Percentiles rank a stretch among this genome's conserved stretches.
phyloP scores from a whole-genome alignment of 2,113 vertebrate genomes.

The Cavia aperea region DNA sequence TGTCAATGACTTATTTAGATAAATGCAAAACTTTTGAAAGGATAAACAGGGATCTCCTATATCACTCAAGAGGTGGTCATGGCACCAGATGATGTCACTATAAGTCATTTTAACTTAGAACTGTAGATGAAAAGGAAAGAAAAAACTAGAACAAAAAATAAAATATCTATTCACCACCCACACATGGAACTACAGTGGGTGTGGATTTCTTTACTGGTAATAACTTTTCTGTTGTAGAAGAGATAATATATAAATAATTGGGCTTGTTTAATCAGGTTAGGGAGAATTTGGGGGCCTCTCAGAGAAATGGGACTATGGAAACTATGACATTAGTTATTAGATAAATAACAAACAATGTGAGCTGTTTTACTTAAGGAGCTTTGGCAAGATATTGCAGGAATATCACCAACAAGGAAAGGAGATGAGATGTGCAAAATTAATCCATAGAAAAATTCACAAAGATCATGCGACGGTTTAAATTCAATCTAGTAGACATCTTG shows the following conservation, averaged over 20 bases:
- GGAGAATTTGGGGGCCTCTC: neutral
- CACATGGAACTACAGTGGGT: fast-evolving
- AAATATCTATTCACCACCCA: neutral
- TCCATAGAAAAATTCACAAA: neutral
- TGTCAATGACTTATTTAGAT: neutral
- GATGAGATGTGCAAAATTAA: neutral
- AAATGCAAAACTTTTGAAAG: neutral
- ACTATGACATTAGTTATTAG: fast-evolving
- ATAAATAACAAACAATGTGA: neutral
- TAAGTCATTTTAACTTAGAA: neutral
- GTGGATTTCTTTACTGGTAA: too few relatives aligned
- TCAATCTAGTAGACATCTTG: neutral
- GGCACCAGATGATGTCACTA: neutral
- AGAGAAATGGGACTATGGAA: neutral
- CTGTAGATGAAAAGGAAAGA: neutral
- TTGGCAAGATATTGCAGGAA: neutral
- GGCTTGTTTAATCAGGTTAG: neutral
- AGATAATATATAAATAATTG: too few relatives aligned
- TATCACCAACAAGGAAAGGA: neutral
- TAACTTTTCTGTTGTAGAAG: neutral
- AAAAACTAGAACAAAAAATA: neutral
- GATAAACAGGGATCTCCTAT: neutral
- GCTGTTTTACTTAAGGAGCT: neutral
- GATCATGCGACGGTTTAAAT: neutral
- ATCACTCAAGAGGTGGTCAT: neutral